Evolutionary conservation across 1,140 invertebrate genomes (phyloP).

Genomic region (Drosophila ambigua): DNA sequence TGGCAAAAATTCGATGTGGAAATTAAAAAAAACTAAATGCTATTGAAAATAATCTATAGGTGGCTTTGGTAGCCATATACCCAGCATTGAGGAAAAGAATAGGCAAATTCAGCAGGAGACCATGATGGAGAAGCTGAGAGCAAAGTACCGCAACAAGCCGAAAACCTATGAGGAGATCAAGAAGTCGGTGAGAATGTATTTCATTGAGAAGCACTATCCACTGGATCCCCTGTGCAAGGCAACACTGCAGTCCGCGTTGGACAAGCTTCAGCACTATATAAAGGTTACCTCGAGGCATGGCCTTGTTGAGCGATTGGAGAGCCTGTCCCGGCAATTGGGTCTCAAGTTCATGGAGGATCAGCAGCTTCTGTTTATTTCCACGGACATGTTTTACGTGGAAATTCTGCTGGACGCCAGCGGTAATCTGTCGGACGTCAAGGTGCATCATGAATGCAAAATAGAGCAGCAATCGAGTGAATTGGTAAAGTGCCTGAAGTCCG

Average conservation of each 20-base stretch:
- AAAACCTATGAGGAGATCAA: constrained; percentile 93
- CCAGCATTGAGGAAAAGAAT: constrained; percentile 67
- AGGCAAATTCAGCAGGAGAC: constrained; percentile 70
- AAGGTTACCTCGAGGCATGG: constrained; percentile 96
- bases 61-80: constrained; percentile 44
- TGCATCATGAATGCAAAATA: constrained; percentile 83
- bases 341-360: constrained; percentile 82
- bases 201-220: constrained; percentile 92
- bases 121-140: constrained; percentile 65
- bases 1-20: too few species aligned
- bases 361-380: constrained; percentile 92
- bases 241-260: constrained; percentile 94
- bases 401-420: constrained; percentile 93
- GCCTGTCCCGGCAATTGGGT: constrained; percentile 94
- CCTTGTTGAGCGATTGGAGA: constrained; percentile 95
- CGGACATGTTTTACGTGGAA: constrained; percentile 98
- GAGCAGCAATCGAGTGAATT: constrained; percentile 88
- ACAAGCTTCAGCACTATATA: constrained; percentile 96
- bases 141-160: constrained; percentile 84
- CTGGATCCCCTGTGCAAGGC: constrained; percentile 93
- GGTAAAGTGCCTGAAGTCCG: constrained; percentile 90
- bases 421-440: constrained; percentile 94
- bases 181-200: constrained; percentile 92
- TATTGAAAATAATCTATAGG: neutral
- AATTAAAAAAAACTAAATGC: neutral